phyloP scores from a whole-genome alignment of 1,140 invertebrate genomes.

The Lasioglossum baleicum region DNA sequence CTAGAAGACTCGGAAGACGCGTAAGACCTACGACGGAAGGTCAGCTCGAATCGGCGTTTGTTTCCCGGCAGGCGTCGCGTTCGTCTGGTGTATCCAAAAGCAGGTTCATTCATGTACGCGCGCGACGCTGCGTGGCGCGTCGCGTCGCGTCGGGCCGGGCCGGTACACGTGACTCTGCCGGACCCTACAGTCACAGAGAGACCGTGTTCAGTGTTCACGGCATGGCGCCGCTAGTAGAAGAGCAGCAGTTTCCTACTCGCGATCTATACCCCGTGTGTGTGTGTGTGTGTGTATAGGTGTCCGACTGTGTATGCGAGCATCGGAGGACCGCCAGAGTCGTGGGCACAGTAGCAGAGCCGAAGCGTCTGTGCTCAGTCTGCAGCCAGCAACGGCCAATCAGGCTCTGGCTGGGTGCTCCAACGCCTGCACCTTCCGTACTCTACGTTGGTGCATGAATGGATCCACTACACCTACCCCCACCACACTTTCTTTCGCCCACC shows the following conservation, averaged over 20 bases:
- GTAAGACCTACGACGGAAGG: no score
- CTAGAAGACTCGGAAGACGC: no score
- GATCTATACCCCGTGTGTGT: conserved; percentile 14
- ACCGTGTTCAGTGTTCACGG: background rate
- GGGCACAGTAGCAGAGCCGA: conserved; percentile 28
- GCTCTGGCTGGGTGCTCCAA: conserved; percentile 56
- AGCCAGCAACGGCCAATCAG: conserved; percentile 55
- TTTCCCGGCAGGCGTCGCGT: background rate
- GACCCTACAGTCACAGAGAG: conserved; percentile 8
- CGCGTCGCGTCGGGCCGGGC: no score
- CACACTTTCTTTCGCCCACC: conserved; percentile 62
- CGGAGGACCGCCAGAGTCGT: background rate
- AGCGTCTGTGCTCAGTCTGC: conserved; percentile 40
- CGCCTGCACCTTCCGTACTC: conserved; percentile 59
- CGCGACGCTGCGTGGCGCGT: background rate
- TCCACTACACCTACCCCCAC: conserved; percentile 60
- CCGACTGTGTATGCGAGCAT: background rate
- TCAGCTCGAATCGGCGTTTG: background rate
- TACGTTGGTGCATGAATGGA: conserved; percentile 64
- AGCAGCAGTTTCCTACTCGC: conserved; percentile 20
- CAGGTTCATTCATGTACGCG: conserved; percentile 10
- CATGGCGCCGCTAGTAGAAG: background rate
- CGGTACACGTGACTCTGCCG: conserved; percentile 36
- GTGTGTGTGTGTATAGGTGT: no score
- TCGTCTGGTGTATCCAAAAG: background rate